Evolutionary conservation across 2,797 vertebrate genomes (phyloP).

Genomic region (Glyptemys insculpta): DNA sequence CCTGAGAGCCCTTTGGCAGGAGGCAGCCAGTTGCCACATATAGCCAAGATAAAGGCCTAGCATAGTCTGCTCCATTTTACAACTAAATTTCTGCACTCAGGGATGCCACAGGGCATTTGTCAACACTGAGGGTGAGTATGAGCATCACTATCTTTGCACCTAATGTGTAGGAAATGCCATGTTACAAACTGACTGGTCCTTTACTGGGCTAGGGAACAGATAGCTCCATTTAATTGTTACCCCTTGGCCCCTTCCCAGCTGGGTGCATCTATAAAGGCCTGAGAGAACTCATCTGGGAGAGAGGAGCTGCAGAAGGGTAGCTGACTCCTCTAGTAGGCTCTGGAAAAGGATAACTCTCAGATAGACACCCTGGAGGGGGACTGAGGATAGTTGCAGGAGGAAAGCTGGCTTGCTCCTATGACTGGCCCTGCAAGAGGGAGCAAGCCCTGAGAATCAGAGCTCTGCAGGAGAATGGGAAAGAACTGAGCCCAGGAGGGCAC

Average conservation of each 20-base stretch:
- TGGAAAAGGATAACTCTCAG: not conserved
- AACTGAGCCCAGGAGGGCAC: not conserved
- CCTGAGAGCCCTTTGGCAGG: not conserved
- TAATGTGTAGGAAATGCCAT: not conserved
- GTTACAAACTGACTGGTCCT: not conserved
- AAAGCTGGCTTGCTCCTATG: not conserved
- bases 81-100: not conserved
- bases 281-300: not conserved
- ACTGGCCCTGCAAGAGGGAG: not conserved
- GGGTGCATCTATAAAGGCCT: not conserved
- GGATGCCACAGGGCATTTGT: not conserved
- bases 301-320: not conserved
- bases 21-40: not conserved
- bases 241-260: not conserved
- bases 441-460: not conserved
- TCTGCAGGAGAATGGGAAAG: not conserved
- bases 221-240: not conserved
- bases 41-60: not conserved
- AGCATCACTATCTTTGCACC: not conserved
- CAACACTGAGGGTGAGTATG: not conserved
- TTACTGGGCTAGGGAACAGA: not conserved
- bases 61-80: not conserved
- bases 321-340: not conserved
- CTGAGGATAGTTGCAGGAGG: not conserved
- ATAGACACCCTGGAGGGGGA: not conserved